Base-by-base conservation (phyloP, 1,140 invertebrate genomes). In the Agrilus planipennis region DNA sequence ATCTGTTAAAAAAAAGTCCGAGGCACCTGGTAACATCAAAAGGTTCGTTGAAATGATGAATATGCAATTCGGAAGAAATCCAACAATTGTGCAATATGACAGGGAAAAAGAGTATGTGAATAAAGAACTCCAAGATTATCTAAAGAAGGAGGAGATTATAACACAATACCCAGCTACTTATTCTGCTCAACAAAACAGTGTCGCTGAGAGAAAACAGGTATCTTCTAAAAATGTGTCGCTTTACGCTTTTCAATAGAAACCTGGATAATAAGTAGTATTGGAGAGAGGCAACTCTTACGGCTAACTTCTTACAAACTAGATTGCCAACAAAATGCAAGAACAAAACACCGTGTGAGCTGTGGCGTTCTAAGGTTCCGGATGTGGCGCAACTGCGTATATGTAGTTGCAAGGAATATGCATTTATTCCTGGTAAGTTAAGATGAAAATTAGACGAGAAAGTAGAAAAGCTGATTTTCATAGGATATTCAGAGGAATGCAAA, bases 171-270 rank as follows among this genome's bases (percentile, higher is more conserved):
- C 59, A 1, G 52, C 56, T 34, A 44, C 29, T 20, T 54, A 64
- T 38, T 58, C 55, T 9, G 60, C 64, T 18, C 51, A 65, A 42
- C 60, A 66, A 47, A 68, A 69, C 49, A 62, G 65, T 4, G 46
- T 65, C 5, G 54, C 60, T 7, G 64, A 68, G 38, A 29, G 58
- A 21, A 50, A 69, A 68, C 47, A 46, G 61, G 12, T 60, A 54
- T 4, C 31, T 64, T n/a, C 23, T 60, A 5, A 58, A 65, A 42
- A 54, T 41, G 34, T 60, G 60, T 4, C 34, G 60, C 11, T 51
- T 45, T 41, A 46, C 66, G 55, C 22, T 67, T 5, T 38, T 54
- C 14, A 40, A 53, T 34, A 50, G 50, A 25, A n/a, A n/a, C n/a
- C n/a, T n/a, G n/a, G n/a, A n/a, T n/a, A n/a, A n/a, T n/a, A n/a